These are phyloP conservation scores for Clarias fuscus DNA, from an alignment of 2,797 vertebrate species.

Conservation along the genomic window DNA sequence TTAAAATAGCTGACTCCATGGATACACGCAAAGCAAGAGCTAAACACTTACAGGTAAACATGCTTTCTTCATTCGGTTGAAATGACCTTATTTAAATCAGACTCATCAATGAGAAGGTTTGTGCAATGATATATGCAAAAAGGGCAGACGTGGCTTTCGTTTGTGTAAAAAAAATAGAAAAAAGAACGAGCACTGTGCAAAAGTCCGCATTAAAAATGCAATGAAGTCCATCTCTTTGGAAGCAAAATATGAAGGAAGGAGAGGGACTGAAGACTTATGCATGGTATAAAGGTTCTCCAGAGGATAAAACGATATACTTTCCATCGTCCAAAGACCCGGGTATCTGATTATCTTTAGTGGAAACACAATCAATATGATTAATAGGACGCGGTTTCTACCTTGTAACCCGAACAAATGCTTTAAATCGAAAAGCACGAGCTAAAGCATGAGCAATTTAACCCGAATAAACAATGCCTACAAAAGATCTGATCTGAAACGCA, in stretches of 20 bases:
- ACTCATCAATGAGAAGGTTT: background rate
- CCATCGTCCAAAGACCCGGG: no score
- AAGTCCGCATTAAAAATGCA: no score
- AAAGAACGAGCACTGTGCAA: no score
- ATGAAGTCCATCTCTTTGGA: no score
- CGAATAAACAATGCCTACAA: background rate
- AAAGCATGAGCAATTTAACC: background rate
- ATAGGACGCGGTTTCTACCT: no score
- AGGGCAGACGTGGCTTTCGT: background rate
- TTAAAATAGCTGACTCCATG: background rate
- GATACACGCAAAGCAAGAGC: background rate
- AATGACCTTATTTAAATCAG: background rate
- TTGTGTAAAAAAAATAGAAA: background rate
- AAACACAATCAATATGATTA: background rate
- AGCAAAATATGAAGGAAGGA: no score
- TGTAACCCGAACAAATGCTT: no score
- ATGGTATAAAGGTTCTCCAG: background rate
- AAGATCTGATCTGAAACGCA: background rate
- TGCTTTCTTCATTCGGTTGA: background rate
- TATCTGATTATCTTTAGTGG: background rate
- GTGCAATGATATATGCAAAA: background rate
- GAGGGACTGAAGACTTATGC: no score
- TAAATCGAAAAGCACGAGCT: no score
- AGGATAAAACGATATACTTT: background rate
- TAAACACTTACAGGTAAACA: background rate